Percentiles rank a stretch among this genome's conserved stretches.
phyloP scores from a whole-genome alignment of 1,140 invertebrate genomes.

The Diorhabda carinulata region DNA sequence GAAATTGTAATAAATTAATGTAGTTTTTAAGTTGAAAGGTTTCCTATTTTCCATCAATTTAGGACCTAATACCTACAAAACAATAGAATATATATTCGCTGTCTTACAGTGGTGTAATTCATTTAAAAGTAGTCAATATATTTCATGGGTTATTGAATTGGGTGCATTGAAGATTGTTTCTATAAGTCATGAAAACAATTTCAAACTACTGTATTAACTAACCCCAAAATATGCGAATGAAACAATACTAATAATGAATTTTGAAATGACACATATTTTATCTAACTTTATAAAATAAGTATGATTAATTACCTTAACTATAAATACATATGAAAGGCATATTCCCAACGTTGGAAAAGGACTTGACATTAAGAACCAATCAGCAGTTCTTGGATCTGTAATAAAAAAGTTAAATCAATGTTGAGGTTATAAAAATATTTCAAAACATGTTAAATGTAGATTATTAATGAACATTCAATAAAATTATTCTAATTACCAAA shows the following conservation, averaged over 20 bases:
- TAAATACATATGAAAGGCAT: constrained; percentile 72
- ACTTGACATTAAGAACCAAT: constrained; percentile 81
- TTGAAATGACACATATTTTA: not conserved
- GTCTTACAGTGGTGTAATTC: too few species aligned
- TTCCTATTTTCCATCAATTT: constrained; percentile 64
- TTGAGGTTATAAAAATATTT: not conserved
- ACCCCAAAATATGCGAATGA: too few species aligned
- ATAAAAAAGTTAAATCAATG: constrained; percentile 29
- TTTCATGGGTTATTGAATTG: too few species aligned
- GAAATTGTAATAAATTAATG: constrained; percentile 68
- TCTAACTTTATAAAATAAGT: not conserved
- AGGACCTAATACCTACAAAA: constrained; percentile 57
- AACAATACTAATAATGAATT: too few species aligned
- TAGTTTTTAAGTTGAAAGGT: constrained; percentile 60
- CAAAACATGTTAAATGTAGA: not conserved
- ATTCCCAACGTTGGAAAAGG: constrained; percentile 76
- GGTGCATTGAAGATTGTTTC: too few species aligned
- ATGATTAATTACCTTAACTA: constrained; percentile 58
- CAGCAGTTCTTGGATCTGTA: constrained; percentile 76
- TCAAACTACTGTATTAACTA: too few species aligned
- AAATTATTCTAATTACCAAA: not conserved
- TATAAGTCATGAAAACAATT: too few species aligned
- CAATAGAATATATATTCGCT: not conserved
- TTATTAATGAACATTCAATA: not conserved
- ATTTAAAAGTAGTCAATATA: too few species aligned